Evolutionary conservation across 2,888 invertebrate species (phyloP).

Genomic region (Calliopum simillimum): DNA sequence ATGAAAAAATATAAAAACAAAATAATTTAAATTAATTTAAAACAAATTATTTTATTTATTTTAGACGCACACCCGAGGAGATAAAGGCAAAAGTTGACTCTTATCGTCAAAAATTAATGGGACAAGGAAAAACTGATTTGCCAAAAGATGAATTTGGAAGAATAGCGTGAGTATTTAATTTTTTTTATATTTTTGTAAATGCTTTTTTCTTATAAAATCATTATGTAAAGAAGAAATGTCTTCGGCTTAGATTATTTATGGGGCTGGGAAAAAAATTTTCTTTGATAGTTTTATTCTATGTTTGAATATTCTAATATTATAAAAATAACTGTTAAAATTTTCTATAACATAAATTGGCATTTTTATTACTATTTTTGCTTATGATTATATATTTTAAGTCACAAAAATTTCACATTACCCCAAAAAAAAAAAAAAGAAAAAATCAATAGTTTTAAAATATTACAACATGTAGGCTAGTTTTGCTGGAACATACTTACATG

Average conservation of each 20-base stretch:
- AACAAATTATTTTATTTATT: conserved; percentile 56
- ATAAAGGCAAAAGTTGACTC: conserved; percentile 88
- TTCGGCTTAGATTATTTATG: too few relatives aligned
- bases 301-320: too few relatives aligned
- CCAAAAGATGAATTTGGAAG: conserved; percentile 88
- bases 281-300: too few relatives aligned
- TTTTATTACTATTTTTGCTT: background rate
- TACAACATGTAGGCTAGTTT: conserved; percentile 9
- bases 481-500: background rate
- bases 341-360: too few relatives aligned
- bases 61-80: conserved; percentile 86
- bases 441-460: conserved; percentile 15
- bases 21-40: conserved; percentile 19
- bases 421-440: too few relatives aligned
- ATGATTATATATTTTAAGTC: background rate
- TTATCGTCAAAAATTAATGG: conserved; percentile 87
- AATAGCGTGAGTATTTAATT: conserved; percentile 68
- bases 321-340: too few relatives aligned
- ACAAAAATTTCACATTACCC: background rate
- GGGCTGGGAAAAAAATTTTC: too few relatives aligned
- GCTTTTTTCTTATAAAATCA: too few relatives aligned
- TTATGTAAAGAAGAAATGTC: too few relatives aligned
- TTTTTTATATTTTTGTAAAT: too few relatives aligned
- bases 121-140: conserved; percentile 72
- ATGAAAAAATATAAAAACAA: too few relatives aligned